Percentiles rank a stretch among this genome's conserved stretches.
Evolutionary conservation across 2,888 invertebrate genomes (phyloP).

Genomic region (Ditula angustiorana): DNA sequence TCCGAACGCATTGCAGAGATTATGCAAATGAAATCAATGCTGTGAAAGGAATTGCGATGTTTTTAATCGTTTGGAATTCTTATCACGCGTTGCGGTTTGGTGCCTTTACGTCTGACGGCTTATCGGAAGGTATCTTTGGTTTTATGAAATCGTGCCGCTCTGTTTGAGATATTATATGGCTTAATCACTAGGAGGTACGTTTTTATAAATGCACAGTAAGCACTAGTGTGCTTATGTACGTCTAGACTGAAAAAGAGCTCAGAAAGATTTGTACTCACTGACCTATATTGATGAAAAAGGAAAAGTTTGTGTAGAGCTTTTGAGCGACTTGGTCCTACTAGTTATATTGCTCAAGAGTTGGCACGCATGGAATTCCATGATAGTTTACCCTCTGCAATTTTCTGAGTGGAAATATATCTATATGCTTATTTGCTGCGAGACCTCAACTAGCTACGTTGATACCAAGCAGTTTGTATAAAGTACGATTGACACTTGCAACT

Average conservation of each 20-base stretch:
- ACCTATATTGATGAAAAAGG: no score
- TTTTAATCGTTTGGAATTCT: conserved; percentile 12
- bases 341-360: neutral
- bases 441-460: no score
- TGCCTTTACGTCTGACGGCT: conserved; percentile 10
- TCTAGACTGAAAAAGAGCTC: no score
- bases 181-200: neutral
- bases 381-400: neutral
- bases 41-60: neutral
- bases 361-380: neutral
- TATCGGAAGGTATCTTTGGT: neutral
- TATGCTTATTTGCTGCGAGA: neutral
- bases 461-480: no score
- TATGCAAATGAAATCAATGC: conserved; percentile 3
- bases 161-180: neutral
- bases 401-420: neutral
- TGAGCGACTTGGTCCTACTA: no score
- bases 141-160: neutral
- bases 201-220: no score
- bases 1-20: neutral
- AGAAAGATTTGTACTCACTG: no score
- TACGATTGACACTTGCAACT: neutral
- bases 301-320: no score
- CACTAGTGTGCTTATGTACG: no score
- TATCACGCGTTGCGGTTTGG: neutral